These are phyloP conservation scores for Marisa cornuarietis DNA, from an alignment of 1,140 invertebrate species.

Conservation along the genomic window DNA sequence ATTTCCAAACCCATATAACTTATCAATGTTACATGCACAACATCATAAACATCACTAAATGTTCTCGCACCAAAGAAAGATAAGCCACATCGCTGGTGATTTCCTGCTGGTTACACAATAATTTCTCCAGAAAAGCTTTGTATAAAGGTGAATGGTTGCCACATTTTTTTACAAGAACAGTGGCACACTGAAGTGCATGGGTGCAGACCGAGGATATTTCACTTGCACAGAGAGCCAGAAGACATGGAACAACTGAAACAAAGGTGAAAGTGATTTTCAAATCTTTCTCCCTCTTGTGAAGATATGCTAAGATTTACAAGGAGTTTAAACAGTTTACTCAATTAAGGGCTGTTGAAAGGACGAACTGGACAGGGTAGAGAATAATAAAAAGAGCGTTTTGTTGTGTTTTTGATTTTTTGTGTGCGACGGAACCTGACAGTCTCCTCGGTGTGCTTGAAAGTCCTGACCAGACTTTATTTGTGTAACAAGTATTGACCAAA, in stretches of 20 bases:
- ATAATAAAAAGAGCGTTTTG: no score
- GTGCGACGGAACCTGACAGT: no score
- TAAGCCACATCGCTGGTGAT: constrained; percentile 23
- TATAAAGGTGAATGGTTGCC: background rate
- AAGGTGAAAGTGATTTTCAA: background rate
- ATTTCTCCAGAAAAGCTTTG: constrained; percentile 16
- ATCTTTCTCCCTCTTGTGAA: no score
- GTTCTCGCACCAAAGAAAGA: constrained; percentile 24
- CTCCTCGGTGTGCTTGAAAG: no score
- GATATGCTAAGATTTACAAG: no score
- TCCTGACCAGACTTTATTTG: no score
- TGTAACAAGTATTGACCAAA: no score
- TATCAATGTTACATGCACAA: background rate
- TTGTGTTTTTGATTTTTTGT: no score
- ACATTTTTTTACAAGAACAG: background rate
- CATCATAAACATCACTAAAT: background rate
- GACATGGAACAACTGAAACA: constrained; percentile 30
- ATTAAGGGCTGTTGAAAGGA: no score
- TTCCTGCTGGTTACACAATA: constrained; percentile 25
- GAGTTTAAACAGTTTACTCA: no score
- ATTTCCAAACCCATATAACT: background rate
- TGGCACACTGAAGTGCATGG: constrained; percentile 9
- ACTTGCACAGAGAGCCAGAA: constrained; percentile 30
- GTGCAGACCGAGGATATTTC: constrained; percentile 11
- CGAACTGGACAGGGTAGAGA: no score